Percentiles rank a stretch among this genome's conserved stretches.
Conservation (phyloP, 2,113 vertebrate species). For the Dasyprocta punctata region DNA sequence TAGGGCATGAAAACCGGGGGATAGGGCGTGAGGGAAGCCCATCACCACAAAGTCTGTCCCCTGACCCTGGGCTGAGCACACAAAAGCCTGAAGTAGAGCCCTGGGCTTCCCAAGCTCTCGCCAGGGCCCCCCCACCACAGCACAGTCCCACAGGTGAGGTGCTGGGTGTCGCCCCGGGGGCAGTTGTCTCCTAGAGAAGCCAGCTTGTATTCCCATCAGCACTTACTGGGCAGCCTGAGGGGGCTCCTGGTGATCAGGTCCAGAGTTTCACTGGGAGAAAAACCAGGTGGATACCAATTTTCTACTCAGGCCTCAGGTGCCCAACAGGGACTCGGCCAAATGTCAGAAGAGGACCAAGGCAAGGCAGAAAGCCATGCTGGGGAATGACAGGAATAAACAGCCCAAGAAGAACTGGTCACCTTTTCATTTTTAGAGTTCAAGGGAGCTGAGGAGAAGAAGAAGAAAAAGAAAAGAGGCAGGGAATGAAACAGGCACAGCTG, state of each 20-base stretch:
- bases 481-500: background rate
- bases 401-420: background rate
- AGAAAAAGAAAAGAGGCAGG: background rate
- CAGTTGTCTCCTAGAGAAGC: rapidly evolving
- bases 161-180: rapidly evolving
- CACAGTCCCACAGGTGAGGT: background rate
- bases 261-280: background rate
- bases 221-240: rapidly evolving
- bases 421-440: conserved; percentile 48
- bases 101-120: background rate
- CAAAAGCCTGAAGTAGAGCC: background rate
- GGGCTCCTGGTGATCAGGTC: rapidly evolving
- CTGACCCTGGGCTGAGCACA: background rate
- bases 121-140: too few species aligned
- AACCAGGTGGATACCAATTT: background rate
- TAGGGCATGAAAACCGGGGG: background rate
- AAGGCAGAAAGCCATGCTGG: background rate
- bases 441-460: conserved; percentile 10
- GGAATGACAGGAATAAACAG: background rate
- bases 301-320: background rate
- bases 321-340: background rate
- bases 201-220: background rate
- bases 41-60: background rate
- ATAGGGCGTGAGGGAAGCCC: background rate
- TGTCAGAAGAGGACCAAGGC: background rate